Evolutionary conservation across 35 echinoderm and acorn worm species (phyloP).

Genomic region (Strongylocentrotus purpuratus): DNA sequence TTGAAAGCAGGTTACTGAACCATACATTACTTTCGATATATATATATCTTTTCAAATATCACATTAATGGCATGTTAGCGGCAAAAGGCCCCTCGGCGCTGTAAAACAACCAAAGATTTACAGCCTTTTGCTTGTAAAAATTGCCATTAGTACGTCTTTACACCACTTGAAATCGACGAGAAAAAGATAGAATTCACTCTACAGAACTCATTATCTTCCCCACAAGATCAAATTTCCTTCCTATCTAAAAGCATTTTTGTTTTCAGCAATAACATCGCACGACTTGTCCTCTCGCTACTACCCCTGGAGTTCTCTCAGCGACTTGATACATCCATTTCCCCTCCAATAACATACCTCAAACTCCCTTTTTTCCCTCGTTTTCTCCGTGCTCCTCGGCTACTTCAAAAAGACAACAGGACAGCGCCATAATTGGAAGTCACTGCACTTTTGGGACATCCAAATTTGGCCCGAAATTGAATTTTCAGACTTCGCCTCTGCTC

Average conservation of each 20-base stretch:
- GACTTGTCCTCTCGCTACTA: neutral
- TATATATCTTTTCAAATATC: neutral
- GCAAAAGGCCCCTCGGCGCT: neutral
- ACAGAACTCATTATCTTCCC: neutral
- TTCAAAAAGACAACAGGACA: neutral
- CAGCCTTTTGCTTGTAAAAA: neutral
- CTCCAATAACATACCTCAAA: neutral
- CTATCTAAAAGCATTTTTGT: neutral
- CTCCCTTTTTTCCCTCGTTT: neutral
- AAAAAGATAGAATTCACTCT: neutral
- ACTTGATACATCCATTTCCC: slow-evolving; percentile 17
- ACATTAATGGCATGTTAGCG: neutral
- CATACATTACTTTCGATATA: neutral
- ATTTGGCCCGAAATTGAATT: slow-evolving; percentile 25
- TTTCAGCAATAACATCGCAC: neutral
- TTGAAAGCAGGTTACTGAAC: neutral
- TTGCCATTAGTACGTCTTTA: neutral
- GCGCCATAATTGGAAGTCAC: slow-evolving; percentile 22
- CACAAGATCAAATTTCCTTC: neutral
- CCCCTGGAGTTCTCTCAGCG: neutral
- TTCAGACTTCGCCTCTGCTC: neutral
- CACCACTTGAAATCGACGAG: neutral
- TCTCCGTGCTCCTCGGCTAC: neutral
- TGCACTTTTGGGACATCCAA: slow-evolving; percentile 14
- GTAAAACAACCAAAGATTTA: neutral